These are phyloP conservation scores for Corythornis madagascariensis DNA, from an alignment of 2,113 vertebrate genomes.

Conservation along the genomic window DNA sequence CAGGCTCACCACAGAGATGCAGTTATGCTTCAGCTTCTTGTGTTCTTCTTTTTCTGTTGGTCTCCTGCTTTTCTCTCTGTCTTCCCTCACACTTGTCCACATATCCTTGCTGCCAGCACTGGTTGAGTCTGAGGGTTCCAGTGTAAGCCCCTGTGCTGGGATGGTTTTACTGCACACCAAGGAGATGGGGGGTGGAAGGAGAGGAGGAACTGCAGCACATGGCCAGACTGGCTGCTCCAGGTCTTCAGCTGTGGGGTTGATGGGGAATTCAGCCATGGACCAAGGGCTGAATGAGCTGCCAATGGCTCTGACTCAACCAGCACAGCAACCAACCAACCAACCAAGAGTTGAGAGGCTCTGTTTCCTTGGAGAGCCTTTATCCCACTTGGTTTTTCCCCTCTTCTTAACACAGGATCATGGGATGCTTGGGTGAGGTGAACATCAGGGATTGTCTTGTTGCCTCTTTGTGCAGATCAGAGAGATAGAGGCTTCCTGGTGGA, in stretches of 20 bases:
- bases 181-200: background rate
- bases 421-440: accelerated
- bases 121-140: background rate
- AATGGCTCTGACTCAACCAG: accelerated
- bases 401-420: accelerated
- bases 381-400: background rate
- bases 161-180: accelerated
- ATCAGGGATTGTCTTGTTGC: background rate
- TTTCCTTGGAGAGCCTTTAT: background rate
- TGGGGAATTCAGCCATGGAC: background rate
- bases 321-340: background rate
- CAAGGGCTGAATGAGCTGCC: accelerated
- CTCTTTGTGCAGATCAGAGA: slow-evolving; percentile 75
- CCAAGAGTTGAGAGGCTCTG: background rate
- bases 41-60: background rate
- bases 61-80: background rate
- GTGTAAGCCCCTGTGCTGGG: accelerated
- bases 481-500: slow-evolving; percentile 85
- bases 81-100: background rate
- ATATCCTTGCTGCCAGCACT: accelerated
- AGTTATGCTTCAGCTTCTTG: background rate
- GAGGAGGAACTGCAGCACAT: accelerated
- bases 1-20: accelerated
- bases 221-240: background rate
- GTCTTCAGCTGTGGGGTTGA: background rate